A percentile compares a stretch with the other conserved stretches of the same genome.
These are phyloP conservation scores for Drosophila albomicans DNA, from an alignment of 1,140 invertebrate genomes.

Conservation along the genomic window DNA sequence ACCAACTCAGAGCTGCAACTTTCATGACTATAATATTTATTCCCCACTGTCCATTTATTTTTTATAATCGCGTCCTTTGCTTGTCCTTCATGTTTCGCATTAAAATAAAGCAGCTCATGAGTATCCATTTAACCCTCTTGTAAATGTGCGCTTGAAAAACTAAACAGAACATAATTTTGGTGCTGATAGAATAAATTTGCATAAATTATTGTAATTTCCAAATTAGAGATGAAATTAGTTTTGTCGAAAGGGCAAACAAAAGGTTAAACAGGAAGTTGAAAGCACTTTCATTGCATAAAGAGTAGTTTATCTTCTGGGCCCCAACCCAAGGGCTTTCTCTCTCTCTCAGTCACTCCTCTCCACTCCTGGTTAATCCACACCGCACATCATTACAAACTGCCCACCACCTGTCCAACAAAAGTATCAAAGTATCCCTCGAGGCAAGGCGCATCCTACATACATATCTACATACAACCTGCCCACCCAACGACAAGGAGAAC, in stretches of 20 bases:
- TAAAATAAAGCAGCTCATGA: not conserved
- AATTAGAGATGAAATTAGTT: constrained; percentile 20
- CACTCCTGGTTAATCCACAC: constrained; percentile 8
- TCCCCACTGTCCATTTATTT: not conserved
- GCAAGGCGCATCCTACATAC: constrained; percentile 29
- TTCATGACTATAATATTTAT: not conserved
- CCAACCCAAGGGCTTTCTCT: not conserved
- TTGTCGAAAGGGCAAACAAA: constrained; percentile 1
- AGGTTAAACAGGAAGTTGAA: constrained; percentile 7
- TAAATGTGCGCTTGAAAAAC: not conserved
- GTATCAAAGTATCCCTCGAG: constrained; percentile 29
- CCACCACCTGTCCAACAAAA: constrained; percentile 25
- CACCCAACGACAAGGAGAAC: constrained; percentile 37
- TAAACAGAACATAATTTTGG: constrained; percentile 2
- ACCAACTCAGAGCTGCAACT: not conserved
- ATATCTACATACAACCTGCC: constrained; percentile 4
- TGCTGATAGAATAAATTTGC: constrained; percentile 18
- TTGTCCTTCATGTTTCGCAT: not conserved
- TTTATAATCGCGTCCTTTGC: not conserved
- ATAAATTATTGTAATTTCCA: constrained; percentile 20
- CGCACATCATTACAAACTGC: constrained; percentile 27
- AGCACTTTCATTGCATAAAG: too few relatives aligned
- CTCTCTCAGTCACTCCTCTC: too few relatives aligned
- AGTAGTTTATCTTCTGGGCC: not conserved
- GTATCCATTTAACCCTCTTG: not conserved